A percentile compares a stretch with the other conserved stretches of the same genome.
Evolutionary conservation across 2,113 vertebrate genomes (phyloP).

Genomic region (Coracopsis vasa): DNA sequence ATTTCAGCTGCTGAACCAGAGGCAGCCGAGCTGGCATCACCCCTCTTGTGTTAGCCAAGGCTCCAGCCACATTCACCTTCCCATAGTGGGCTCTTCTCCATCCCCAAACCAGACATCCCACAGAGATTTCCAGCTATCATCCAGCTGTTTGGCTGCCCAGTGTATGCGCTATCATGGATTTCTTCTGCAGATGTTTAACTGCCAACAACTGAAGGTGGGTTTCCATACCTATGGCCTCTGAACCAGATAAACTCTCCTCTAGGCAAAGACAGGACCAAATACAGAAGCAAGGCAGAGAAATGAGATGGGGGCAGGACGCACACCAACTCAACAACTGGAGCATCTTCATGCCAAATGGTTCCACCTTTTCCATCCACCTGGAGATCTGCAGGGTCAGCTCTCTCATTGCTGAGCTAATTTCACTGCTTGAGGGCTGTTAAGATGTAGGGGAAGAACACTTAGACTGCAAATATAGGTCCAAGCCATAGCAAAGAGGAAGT

Average conservation of each 20-base stretch:
- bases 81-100: background rate
- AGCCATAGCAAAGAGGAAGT: background rate
- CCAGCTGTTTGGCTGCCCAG: background rate
- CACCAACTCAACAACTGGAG: background rate
- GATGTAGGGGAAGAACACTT: background rate
- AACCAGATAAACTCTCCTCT: background rate
- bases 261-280: background rate
- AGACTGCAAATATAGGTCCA: background rate
- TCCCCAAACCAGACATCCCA: background rate
- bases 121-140: fast-evolving
- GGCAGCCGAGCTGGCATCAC: background rate
- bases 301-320: background rate
- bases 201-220: background rate
- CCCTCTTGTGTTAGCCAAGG: background rate
- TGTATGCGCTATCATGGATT: background rate
- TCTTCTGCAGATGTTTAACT: background rate
- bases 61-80: background rate
- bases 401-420: background rate
- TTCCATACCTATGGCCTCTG: background rate
- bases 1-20: constrained; percentile 73
- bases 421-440: background rate
- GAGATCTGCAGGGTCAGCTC: background rate
- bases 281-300: background rate
- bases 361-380: background rate
- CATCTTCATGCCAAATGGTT: background rate